phyloP scores from a whole-genome alignment of 1,140 invertebrate genomes.

The Bemisia tabaci region DNA sequence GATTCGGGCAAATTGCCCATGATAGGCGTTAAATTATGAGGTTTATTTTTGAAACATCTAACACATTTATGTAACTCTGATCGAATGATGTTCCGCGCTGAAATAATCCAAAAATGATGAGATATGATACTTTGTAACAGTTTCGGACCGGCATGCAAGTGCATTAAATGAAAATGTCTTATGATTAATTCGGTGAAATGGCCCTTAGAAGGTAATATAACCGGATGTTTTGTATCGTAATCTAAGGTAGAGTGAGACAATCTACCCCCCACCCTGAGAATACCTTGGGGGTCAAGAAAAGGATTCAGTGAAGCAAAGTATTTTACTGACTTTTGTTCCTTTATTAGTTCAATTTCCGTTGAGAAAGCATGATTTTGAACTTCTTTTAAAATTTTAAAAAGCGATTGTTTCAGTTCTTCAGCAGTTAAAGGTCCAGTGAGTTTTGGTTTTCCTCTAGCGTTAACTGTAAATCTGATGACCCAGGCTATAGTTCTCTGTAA shows the following conservation, averaged over 20 bases:
- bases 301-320: background rate
- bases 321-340: background rate
- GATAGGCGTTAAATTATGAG: background rate
- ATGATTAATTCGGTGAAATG: background rate
- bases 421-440: background rate
- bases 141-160: conserved; percentile 6
- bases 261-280: background rate
- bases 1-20: conserved; percentile 7
- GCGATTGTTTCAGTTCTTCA: background rate
- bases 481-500: background rate
- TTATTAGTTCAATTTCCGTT: background rate
- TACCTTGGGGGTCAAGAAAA: background rate
- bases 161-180: background rate
- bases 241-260: background rate
- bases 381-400: background rate
- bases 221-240: background rate
- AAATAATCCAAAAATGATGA: background rate
- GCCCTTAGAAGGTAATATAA: background rate
- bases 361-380: background rate
- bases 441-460: background rate
- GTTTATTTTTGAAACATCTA: background rate
- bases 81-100: background rate
- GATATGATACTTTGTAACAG: background rate
- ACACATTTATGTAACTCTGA: background rate
- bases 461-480: background rate